Percentiles rank a stretch among this genome's conserved stretches.
These are phyloP conservation scores for Agelastica alni DNA, from an alignment of 2,888 invertebrate species.

Conservation along the genomic window DNA sequence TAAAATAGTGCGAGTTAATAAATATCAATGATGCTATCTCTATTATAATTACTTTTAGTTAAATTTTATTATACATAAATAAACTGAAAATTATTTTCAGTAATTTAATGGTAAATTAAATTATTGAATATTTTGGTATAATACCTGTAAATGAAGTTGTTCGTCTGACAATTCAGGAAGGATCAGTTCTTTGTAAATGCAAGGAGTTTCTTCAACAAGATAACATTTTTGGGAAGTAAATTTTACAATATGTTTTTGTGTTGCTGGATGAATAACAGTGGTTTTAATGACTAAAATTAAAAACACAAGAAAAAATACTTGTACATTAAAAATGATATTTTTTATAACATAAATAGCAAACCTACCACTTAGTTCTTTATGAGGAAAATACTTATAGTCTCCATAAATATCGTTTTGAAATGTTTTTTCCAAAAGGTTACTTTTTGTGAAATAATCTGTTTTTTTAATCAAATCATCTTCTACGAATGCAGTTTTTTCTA, in stretches of 20 bases:
- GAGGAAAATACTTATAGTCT: constrained; percentile 72
- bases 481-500: constrained; percentile 83
- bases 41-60: too few species aligned
- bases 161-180: constrained; percentile 74
- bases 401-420: constrained; percentile 87
- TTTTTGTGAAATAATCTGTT: constrained; percentile 64
- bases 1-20: too few species aligned
- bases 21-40: too few species aligned
- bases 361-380: constrained; percentile 63
- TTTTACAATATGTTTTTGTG: constrained; percentile 88
- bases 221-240: constrained; percentile 75
- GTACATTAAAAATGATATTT: too few species aligned
- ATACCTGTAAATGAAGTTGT: constrained; percentile 80
- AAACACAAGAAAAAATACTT: too few species aligned
- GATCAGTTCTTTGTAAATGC: constrained; percentile 78
- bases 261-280: constrained; percentile 91
- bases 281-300: constrained; percentile 77
- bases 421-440: constrained; percentile 64
- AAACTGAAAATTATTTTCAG: too few species aligned
- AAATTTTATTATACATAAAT: too few species aligned
- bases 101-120: too few species aligned
- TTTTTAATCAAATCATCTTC: constrained; percentile 62
- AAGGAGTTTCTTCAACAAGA: constrained; percentile 82
- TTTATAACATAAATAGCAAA: too few species aligned
- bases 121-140: too few species aligned